Evolutionary conservation across 2,113 vertebrate genomes (phyloP).

Genomic region (Xyliphius kryptos): DNA sequence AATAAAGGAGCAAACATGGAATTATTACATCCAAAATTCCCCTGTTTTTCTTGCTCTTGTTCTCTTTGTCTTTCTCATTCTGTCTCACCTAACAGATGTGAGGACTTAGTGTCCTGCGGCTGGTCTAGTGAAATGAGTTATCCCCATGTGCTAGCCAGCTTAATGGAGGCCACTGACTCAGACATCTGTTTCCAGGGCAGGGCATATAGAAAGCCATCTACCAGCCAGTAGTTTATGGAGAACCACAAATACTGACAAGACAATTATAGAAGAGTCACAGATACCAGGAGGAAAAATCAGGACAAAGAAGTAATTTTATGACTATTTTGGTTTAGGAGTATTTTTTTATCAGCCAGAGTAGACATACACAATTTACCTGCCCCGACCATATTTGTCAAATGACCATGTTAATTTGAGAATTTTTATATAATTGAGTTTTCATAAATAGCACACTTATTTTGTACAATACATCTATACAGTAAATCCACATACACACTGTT

Average conservation of each 20-base stretch:
- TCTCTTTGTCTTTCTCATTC: conserved; percentile 14
- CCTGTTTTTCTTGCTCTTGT: conserved; percentile 11
- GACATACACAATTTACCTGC: no score
- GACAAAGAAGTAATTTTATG: conserved; percentile 20
- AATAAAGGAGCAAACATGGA: conserved; percentile 26
- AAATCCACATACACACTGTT: conserved; percentile 57
- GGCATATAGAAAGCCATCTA: conserved; percentile 23
- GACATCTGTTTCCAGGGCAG: conserved; percentile 45
- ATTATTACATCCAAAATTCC: conserved; percentile 24
- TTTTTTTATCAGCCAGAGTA: no score
- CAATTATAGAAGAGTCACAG: conserved; percentile 37
- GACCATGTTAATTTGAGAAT: conserved; percentile 15
- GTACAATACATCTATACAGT: conserved; percentile 40
- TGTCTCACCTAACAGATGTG: conserved; percentile 25
- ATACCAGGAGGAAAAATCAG: conserved; percentile 1
- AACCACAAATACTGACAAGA: conserved; percentile 36
- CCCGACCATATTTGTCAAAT: no score
- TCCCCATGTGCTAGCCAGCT: conserved; percentile 22
- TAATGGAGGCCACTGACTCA: conserved; percentile 40
- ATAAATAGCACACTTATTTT: conserved; percentile 32
- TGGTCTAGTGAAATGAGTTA: conserved; percentile 41
- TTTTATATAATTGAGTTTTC: no score
- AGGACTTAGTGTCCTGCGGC: conserved; percentile 29
- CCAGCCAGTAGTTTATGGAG: conserved; percentile 30
- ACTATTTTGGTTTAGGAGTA: conserved; percentile 15